Evolutionary conservation across 2,888 invertebrate genomes (phyloP), one percentile per base, ranked within the genome.

Genomic region (Phengaris alcon): DNA sequence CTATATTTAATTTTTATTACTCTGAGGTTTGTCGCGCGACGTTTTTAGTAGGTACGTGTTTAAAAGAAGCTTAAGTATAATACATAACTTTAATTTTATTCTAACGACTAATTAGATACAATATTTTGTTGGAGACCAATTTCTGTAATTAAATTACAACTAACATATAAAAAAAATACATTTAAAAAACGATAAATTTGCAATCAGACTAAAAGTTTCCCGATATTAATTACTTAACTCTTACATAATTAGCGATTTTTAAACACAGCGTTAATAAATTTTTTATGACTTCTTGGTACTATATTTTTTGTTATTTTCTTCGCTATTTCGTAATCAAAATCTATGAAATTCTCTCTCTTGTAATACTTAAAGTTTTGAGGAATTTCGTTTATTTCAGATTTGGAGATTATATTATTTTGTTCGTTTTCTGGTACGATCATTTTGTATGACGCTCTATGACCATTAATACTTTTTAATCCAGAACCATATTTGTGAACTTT

Each of bases 211-310:
- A 6, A 7, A 48, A 8, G 52, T 52, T 52, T 52, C 1, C 52
- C 52, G 10, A 12, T 52, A 52, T 52, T 52, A 48, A 48, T 48
- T 48, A 48, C 35, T 35, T 7, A 22, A 35, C 35, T 35, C 35
- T 35, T 35, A 64, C 10, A 12, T 35, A 13, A 64, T 75, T 51
- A 76, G 22, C 73, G 75, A 75, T 76, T 73, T 69, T 72, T 68
- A 57, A 76, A 76, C 6, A 73, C 75, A 7, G 73, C 22, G 57
- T 75, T 75, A 7, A 15, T 59, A 77, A 70, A 77, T 80, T 5
- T 83, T 78, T 35, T 83, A 35, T 44, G 35, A 82, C 22, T 76
- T 76, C 51, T 35, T 1, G 13, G 75, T 77, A 13, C 15, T 57
- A 44, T 80, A 76, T n/a, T 74, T 22, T 64, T 59, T 7, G 64